These are phyloP conservation scores for Drosophila carrolli DNA, from an alignment of 1,140 invertebrate genomes.

Conservation along the genomic window DNA sequence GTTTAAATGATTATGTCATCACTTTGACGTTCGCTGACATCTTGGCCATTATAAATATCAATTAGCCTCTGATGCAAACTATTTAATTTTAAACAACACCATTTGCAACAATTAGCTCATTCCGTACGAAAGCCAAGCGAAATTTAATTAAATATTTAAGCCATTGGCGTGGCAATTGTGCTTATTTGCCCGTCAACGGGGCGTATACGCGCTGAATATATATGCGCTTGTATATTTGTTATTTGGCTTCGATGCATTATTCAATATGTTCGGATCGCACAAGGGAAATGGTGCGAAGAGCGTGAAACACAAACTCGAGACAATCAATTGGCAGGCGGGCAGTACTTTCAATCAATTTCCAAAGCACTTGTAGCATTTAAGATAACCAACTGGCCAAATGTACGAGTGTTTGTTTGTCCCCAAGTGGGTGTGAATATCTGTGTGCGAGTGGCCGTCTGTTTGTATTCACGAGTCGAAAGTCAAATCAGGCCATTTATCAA, in stretches of 20 bases:
- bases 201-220: slow-evolving; percentile 29
- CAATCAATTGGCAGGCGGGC: slow-evolving; percentile 24
- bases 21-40: slow-evolving; percentile 8
- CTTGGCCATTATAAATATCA: slow-evolving; percentile 8
- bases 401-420: slow-evolving; percentile 17
- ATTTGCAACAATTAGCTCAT: slow-evolving; percentile 18
- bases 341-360: slow-evolving; percentile 50
- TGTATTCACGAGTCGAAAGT: slow-evolving; percentile 50
- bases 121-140: slow-evolving; percentile 19
- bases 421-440: slow-evolving; percentile 14
- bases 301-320: slow-evolving; percentile 27
- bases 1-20: slow-evolving; percentile 14
- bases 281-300: slow-evolving; percentile 29
- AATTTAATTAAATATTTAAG: slow-evolving; percentile 58
- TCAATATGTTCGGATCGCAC: slow-evolving; percentile 41
- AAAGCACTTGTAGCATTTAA: slow-evolving; percentile 65
- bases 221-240: slow-evolving; percentile 27
- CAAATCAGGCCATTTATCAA: slow-evolving; percentile 70
- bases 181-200: slow-evolving; percentile 42
- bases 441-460: slow-evolving; percentile 4
- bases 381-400: slow-evolving; percentile 37
- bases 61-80: slow-evolving; percentile 18
- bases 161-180: slow-evolving; percentile 27
- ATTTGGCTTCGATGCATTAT: slow-evolving; percentile 57
- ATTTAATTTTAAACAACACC: slow-evolving; percentile 20